phyloP scores from a whole-genome alignment of 2,797 vertebrate species.

The Onychomys torridus region DNA sequence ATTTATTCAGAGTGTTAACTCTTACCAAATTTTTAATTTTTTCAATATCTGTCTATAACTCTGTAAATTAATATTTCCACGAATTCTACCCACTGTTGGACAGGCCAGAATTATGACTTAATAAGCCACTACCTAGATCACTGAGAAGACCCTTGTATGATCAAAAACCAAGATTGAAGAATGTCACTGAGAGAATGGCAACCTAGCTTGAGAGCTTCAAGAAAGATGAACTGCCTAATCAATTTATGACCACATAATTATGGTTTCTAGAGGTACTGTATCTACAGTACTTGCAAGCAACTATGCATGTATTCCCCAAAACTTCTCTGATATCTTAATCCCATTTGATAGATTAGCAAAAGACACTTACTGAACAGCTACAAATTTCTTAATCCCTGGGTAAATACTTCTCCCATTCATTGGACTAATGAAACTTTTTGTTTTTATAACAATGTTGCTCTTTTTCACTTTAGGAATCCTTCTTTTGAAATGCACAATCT shows the following conservation, averaged over 20 bases:
- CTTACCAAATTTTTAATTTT: constrained; percentile 13
- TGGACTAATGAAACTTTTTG: neutral
- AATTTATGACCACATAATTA: neutral
- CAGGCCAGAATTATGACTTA: neutral
- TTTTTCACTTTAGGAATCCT: constrained; percentile 1
- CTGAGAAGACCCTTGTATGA: neutral
- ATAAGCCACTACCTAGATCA: neutral
- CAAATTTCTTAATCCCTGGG: constrained; percentile 15
- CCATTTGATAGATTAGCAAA: neutral
- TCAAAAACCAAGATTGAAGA: neutral
- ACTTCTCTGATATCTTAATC: constrained; percentile 35
- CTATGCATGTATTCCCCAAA: neutral
- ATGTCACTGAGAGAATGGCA: neutral
- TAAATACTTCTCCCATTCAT: constrained; percentile 42
- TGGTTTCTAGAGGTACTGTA: neutral
- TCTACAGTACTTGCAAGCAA: neutral
- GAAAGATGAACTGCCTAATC: constrained; percentile 23
- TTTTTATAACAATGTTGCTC: constrained; percentile 34
- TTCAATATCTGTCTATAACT: constrained; percentile 9
- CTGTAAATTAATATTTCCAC: constrained; percentile 3
- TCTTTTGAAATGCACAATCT: constrained; percentile 56
- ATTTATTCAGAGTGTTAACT: constrained; percentile 17
- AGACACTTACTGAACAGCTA: constrained; percentile 26
- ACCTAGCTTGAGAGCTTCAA: constrained; percentile 10
- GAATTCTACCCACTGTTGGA: neutral